Conservation (phyloP, 2,113 vertebrate genomes). For the Megatriorchis doriae region DNA sequence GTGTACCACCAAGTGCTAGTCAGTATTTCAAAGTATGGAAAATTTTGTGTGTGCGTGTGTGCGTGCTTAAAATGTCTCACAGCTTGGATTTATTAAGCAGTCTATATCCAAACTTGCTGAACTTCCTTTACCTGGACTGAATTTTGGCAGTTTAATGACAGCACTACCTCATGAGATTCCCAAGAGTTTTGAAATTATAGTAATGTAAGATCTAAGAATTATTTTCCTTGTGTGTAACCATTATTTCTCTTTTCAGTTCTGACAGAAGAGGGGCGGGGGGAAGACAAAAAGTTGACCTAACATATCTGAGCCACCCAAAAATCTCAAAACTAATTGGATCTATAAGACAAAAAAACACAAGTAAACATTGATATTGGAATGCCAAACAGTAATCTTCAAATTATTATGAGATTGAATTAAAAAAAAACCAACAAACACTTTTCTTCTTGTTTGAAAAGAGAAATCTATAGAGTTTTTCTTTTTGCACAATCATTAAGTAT, state of each 20-base stretch:
- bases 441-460: neutral
- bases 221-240: neutral
- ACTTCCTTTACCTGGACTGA: neutral
- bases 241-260: neutral
- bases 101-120: neutral
- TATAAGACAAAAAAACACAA: accelerated
- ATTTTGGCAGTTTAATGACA: neutral
- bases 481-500: neutral
- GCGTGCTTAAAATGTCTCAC: neutral
- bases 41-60: accelerated
- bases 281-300: neutral
- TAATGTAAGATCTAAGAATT: neutral
- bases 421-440: neutral
- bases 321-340: neutral
- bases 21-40: neutral
- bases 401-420: neutral
- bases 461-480: neutral
- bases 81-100: neutral
- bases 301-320: neutral
- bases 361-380: neutral
- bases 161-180: neutral
- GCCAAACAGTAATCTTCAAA: neutral
- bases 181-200: neutral
- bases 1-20: neutral
- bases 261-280: neutral